These are phyloP conservation scores for Colistium nudipinnis DNA, from an alignment of 2,113 vertebrate species.

Conservation along the genomic window DNA sequence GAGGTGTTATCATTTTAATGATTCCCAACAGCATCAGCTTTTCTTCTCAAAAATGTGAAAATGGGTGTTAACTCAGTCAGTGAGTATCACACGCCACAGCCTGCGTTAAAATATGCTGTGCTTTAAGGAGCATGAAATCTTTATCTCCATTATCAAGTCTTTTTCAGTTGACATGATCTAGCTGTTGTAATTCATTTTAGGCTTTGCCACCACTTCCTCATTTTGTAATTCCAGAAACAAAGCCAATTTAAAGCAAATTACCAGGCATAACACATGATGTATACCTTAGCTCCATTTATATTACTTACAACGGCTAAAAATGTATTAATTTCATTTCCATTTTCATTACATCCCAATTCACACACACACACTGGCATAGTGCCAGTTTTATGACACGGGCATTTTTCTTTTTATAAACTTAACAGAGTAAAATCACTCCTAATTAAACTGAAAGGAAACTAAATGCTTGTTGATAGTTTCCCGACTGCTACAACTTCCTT, in stretches of 20 bases:
- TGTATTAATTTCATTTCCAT: conserved; percentile 48
- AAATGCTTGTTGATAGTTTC: conserved; percentile 15
- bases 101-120: background rate
- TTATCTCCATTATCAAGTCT: background rate
- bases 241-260: conserved; percentile 48
- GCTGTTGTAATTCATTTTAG: background rate
- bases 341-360: conserved; percentile 35
- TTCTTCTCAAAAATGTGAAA: no score
- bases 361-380: conserved; percentile 14
- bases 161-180: background rate
- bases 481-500: conserved; percentile 24
- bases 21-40: no score
- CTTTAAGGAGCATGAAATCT: conserved; percentile 3
- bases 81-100: conserved; percentile 4
- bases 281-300: conserved; percentile 34
- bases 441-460: conserved; percentile 26
- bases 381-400: conserved; percentile 27
- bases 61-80: conserved; percentile 3
- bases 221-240: conserved; percentile 22
- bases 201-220: background rate
- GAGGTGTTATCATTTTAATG: no score
- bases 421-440: background rate
- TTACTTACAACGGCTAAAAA: conserved; percentile 27
- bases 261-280: conserved; percentile 14
- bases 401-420: conserved; percentile 21